Conservation (phyloP, 1,140 invertebrate species). For the Procambarus clarkii region DNA sequence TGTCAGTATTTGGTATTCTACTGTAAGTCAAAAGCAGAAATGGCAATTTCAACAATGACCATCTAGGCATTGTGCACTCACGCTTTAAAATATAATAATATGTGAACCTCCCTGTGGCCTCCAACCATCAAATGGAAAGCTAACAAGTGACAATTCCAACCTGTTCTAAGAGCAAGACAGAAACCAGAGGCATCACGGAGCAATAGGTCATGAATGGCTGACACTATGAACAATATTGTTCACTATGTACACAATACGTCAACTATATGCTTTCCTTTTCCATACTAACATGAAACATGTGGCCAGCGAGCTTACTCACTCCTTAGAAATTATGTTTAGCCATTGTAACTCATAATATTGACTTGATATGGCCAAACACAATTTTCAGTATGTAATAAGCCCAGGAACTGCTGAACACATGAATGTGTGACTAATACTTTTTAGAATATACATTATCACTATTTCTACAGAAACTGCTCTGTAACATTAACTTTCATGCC, state of each 20-base stretch:
- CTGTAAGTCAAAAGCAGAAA: not conserved
- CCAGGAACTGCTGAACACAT: not conserved
- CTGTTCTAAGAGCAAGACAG: not conserved
- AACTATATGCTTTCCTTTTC: not conserved
- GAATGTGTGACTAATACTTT: not conserved
- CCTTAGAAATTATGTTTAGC: not conserved
- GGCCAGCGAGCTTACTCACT: not conserved
- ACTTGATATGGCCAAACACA: not conserved
- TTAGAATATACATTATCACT: conserved; percentile 1
- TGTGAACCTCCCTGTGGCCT: not conserved
- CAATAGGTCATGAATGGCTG: not conserved
- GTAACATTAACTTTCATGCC: not conserved
- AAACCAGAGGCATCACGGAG: not conserved
- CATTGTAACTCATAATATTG: not conserved
- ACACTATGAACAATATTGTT: not conserved
- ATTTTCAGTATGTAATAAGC: not conserved
- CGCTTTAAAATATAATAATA: not conserved
- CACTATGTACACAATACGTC: conserved; percentile 1
- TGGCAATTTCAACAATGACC: not conserved
- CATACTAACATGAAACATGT: not conserved
- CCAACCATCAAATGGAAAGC: not conserved
- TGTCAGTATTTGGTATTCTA: not conserved
- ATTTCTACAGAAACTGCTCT: not conserved
- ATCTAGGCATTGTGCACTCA: not conserved
- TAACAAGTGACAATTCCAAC: not conserved